Evolutionary conservation across 1,140 invertebrate species (phyloP).

Genomic region (Trachelipus rathkii): DNA sequence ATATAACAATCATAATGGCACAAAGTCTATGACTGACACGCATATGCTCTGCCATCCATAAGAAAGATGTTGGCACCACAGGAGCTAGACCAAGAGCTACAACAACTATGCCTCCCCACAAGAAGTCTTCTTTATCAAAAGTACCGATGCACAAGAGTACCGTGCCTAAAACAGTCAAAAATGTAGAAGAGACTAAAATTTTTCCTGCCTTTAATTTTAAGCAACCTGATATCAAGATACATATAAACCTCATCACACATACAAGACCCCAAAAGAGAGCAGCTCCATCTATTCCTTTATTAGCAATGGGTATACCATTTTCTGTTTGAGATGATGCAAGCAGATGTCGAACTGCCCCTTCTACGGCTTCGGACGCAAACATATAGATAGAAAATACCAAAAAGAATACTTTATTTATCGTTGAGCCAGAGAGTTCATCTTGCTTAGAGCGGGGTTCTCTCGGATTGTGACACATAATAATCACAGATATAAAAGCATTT

Average conservation of each 20-base stretch:
- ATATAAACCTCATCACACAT: slow-evolving; percentile 52
- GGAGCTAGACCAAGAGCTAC: slow-evolving; percentile 55
- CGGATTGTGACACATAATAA: slow-evolving; percentile 51
- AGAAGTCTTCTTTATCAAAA: slow-evolving; percentile 44
- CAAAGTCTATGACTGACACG: slow-evolving; percentile 54
- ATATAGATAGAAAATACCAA: slow-evolving; percentile 54
- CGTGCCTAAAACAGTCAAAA: slow-evolving; percentile 50
- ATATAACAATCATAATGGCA: slow-evolving; percentile 54
- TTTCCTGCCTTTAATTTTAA: slow-evolving; percentile 49
- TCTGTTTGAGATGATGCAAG: slow-evolving; percentile 27
- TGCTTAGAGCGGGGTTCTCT: slow-evolving; percentile 47
- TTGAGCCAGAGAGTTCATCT: slow-evolving; percentile 40
- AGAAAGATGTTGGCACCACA: slow-evolving; percentile 53
- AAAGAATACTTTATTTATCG: slow-evolving; percentile 43
- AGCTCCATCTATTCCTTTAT: slow-evolving; percentile 51
- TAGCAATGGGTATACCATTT: slow-evolving; percentile 46
- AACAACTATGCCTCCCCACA: slow-evolving; percentile 49
- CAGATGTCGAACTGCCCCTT: slow-evolving; percentile 53
- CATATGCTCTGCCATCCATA: slow-evolving; percentile 55
- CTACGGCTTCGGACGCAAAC: slow-evolving; percentile 53
- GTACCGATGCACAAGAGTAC: slow-evolving; percentile 50
- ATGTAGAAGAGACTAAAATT: slow-evolving; percentile 51
- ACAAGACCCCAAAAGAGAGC: slow-evolving; percentile 56
- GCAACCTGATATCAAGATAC: slow-evolving; percentile 51
- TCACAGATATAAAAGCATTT: slow-evolving; percentile 51